These are phyloP conservation scores for Pangasius sanitwongsei DNA, from an alignment of 2,797 vertebrate species.

Conservation along the genomic window DNA sequence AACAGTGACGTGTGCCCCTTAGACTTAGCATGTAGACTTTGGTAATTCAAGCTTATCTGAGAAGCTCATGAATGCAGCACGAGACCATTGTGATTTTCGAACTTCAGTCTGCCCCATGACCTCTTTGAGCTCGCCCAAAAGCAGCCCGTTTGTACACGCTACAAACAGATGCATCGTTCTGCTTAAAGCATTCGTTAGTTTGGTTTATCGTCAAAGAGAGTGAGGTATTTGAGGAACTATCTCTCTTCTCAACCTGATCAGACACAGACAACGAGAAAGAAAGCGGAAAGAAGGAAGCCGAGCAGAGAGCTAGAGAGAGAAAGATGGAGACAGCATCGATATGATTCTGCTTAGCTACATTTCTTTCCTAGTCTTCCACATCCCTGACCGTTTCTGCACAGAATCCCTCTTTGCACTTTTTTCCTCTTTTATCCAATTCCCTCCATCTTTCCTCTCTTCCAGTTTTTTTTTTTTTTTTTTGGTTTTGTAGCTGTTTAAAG, in stretches of 20 bases:
- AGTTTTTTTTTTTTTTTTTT: constrained; percentile 69
- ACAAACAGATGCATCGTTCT: constrained; percentile 18
- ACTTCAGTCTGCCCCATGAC: background rate
- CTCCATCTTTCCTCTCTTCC: constrained; percentile 60
- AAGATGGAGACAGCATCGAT: constrained; percentile 56
- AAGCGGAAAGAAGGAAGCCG: constrained; percentile 42
- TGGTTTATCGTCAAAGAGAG: constrained; percentile 90
- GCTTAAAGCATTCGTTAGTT: constrained; percentile 86
- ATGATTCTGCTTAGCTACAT: constrained; percentile 40
- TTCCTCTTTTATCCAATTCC: constrained; percentile 37
- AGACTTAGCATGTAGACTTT: background rate
- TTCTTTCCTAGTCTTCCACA: constrained; percentile 35
- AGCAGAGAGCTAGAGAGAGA: constrained; percentile 62
- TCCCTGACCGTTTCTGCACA: constrained; percentile 41
- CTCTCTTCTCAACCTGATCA: constrained; percentile 81
- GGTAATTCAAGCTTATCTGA: constrained; percentile 15
- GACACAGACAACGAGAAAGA: constrained; percentile 57
- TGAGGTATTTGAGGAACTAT: constrained; percentile 95
- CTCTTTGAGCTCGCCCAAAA: constrained; percentile 22
- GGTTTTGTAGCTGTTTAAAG: constrained; percentile 86
- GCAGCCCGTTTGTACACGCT: constrained; percentile 21
- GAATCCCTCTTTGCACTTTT: constrained; percentile 31
- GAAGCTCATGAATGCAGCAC: background rate
- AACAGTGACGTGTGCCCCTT: background rate
- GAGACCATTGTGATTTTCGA: background rate